Base-by-base conservation (phyloP, 2,113 vertebrate species). In the Spheniscus mendiculus region DNA sequence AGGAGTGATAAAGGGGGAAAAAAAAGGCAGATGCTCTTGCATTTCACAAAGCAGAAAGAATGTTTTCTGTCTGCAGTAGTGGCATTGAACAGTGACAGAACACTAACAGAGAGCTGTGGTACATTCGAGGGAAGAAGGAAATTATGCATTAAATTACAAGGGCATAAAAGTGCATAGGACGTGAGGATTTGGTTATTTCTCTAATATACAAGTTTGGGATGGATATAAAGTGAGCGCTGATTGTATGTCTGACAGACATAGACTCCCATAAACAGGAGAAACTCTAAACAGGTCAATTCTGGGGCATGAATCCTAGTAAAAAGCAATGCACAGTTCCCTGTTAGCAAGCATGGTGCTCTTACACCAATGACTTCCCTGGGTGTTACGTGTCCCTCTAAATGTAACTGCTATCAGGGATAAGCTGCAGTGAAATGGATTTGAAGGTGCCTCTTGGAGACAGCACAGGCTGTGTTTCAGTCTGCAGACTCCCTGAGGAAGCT, bases 371-470 rank as follows among this genome's bases (percentile, higher is more conserved):
- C 47, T 50, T 53, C n/a, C 87, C 61, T 40, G 42, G 38, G 49
- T 59, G 17, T 15, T 44, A 45, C 30, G 1, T 2, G 32, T 44
- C 79, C 80, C 83, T 76, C 53, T 16, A 34, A 53, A 70, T 5
- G 22, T 47, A 67, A 36, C 61, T 66, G 30, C 73, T 59, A 25
- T 9, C 47, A 62, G 58, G 36, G 50, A 55, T 26, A 42, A 36
- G 70, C 87, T 85, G 82, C 94, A 73, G 84, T 36, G 66, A 72
- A 80, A 89, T 47, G 50, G 45, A 32, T 86, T 55, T 92, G 84
- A 94, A 94, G 95, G 91, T 95, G 93, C 81, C 89, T 91, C 90
- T 56, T 80, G 87, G 55, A 96, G 58, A 73, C 50, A 73, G 73
- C 82, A 47, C 63, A 65, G 89, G 79, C 71, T 70, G 77, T 90